Base-by-base conservation (phyloP, 2,888 invertebrate genomes). In the Chydorus sphaericus region DNA sequence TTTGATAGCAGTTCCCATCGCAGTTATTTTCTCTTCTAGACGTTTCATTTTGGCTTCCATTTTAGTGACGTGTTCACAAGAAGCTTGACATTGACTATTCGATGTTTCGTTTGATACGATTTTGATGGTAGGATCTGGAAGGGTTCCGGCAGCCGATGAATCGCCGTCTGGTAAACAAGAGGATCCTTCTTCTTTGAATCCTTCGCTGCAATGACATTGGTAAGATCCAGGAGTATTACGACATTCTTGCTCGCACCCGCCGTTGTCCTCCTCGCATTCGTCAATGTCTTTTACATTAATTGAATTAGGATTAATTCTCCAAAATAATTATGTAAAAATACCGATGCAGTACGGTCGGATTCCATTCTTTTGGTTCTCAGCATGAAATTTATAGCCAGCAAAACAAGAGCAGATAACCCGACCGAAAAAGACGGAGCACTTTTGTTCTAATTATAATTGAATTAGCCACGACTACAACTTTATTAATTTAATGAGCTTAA, bases 321-420 rank as follows among this genome's bases (percentile, higher is more conserved):
- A 63, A 80, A 78, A 78, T 67, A 7, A 65, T 62, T 57, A 69
- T 67, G 62, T 55, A 7, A 20, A 16, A 26, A 62, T 66, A 74
- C 80, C 81, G 58, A 77, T 66, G 66, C 82, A 82, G 58, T 77
- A 77, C 0, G 80, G 80, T 63, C 76, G 78, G 48, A 73, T 71
- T 60, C 76, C 77, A 61, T 69, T 68, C 58, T 67, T 70, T 64
- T 78, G 79, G 65, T 77, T 77, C 58, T 78, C 76, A 1, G 72
- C 69, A 62, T 73, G 73, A 68, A 80, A 81, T 61, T 70, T 73
- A 68, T 77, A 82, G 1, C 81, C 82, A 28, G 72, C 71, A 64
- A 74, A 77, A 63, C 82, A 82, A 28, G 79, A 77, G 67, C 82
- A 82, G 69, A 81, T 79, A 31, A 82, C 71, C 39, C 75, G 68